Conservation (phyloP, 2,797 vertebrate species). For the Tragelaphus eurycerus region DNA sequence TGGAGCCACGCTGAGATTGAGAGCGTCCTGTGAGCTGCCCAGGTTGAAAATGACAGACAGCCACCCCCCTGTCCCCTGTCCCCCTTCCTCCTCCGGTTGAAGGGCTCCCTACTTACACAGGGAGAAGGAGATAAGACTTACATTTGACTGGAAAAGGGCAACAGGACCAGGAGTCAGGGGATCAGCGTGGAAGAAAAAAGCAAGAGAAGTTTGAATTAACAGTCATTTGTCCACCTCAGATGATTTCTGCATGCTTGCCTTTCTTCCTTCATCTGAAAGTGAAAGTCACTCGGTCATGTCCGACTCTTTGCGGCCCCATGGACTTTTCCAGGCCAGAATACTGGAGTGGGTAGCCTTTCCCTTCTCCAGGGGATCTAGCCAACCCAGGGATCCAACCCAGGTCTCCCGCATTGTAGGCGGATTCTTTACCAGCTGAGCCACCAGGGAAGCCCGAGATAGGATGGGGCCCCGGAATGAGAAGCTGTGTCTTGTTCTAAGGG, state of each 20-base stretch:
- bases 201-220: not conserved
- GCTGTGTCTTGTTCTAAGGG: not conserved
- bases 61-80: not conserved
- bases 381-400: not conserved
- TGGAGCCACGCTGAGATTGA: not conserved
- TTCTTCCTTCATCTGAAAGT: not conserved
- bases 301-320: not conserved
- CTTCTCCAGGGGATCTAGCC: not conserved
- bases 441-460: not conserved
- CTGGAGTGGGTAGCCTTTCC: not conserved
- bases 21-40: not conserved
- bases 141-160: slow-evolving; percentile 26
- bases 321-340: not conserved
- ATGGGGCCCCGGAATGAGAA: not conserved
- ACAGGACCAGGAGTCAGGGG: not conserved
- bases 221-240: not conserved
- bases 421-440: not conserved
- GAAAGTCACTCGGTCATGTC: not conserved
- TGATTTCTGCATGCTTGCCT: not conserved
- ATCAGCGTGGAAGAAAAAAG: not conserved
- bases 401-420: not conserved
- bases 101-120: not conserved
- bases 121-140: not conserved
- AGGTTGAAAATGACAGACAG: fast-evolving
- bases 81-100: not conserved